Conservation (phyloP, 1,140 invertebrate species). For the Bombus soroeensis region DNA sequence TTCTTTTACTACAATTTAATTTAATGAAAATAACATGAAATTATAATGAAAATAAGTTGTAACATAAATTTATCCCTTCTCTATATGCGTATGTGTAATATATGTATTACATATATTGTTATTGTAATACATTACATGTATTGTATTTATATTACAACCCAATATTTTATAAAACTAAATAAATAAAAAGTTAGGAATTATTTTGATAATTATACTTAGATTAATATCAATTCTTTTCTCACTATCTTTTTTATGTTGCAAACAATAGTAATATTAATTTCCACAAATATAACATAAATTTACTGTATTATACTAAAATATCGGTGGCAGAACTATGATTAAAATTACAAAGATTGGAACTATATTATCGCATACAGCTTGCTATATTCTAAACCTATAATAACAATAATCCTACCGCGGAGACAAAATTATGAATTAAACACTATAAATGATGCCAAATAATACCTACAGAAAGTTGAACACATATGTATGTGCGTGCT, state of each 20-base stretch:
- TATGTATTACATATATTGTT: too few species aligned
- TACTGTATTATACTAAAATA: neutral
- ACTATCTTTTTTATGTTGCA: neutral
- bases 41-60: neutral
- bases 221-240: neutral
- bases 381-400: neutral
- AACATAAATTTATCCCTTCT: too few species aligned
- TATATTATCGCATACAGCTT: neutral
- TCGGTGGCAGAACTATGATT: neutral
- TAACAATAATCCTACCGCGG: neutral
- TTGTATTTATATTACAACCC: too few species aligned
- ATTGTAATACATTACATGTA: too few species aligned
- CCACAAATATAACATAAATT: too few species aligned
- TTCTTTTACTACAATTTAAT: constrained; percentile 79
- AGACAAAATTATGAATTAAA: neutral
- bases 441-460: neutral
- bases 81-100: too few species aligned
- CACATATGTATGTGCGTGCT: neutral
- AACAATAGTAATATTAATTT: too few species aligned
- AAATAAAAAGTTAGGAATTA: neutral
- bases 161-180: neutral
- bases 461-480: neutral
- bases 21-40: neutral
- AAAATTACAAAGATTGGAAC: neutral
- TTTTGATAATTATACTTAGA: neutral